Evolutionary conservation across 2,113 vertebrate species (phyloP).

Genomic region (Thalassarche chlororhynchos): DNA sequence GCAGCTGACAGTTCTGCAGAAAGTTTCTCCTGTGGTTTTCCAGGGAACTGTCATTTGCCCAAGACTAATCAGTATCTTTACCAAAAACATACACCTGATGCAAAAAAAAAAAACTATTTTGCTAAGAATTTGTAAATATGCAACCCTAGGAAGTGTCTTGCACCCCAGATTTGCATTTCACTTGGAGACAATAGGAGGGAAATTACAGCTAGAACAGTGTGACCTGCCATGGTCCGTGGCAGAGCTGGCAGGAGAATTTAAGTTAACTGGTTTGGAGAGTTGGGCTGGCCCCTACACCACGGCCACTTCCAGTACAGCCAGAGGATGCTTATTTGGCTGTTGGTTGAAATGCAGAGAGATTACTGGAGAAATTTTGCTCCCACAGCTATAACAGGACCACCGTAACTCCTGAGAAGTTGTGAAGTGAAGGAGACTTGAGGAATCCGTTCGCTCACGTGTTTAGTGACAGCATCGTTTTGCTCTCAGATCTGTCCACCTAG

Average conservation of each 20-base stretch:
- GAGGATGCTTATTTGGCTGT: not conserved
- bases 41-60: not conserved
- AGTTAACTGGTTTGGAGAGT: not conserved
- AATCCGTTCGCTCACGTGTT: not conserved
- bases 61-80: not conserved
- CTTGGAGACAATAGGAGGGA: not conserved
- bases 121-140: too few species aligned
- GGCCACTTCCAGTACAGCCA: not conserved
- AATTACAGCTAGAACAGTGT: not conserved
- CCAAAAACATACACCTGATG: not conserved
- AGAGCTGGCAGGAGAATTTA: not conserved
- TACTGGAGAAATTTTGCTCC: not conserved
- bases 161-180: not conserved
- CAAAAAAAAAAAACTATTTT: not conserved
- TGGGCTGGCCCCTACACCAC: not conserved
- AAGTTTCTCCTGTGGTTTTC: not conserved
- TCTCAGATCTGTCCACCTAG: not conserved
- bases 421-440: not conserved
- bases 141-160: not conserved
- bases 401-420: fast-evolving
- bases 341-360: not conserved
- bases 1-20: not conserved
- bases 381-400: not conserved
- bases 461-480: not conserved
- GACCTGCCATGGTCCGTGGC: not conserved